Evolutionary conservation across 2,888 invertebrate species (phyloP).

Genomic region (Drosophila mettleri): DNA sequence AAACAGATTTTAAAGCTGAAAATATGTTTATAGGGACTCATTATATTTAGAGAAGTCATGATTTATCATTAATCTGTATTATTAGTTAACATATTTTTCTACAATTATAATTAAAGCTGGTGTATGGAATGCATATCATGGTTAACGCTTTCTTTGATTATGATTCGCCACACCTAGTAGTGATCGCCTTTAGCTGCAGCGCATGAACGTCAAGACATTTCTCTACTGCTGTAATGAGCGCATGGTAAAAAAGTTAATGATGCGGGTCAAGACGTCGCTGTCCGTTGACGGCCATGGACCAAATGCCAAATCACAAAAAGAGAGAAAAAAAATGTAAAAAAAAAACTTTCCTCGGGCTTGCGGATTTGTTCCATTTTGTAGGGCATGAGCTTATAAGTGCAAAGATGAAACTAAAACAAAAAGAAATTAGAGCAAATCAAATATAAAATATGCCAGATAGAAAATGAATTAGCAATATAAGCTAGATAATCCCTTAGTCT

Average conservation of each 20-base stretch:
- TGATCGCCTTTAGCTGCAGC: slow-evolving; percentile 33
- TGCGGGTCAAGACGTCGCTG: slow-evolving; percentile 65
- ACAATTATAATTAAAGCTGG: no score
- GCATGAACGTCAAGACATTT: slow-evolving; percentile 45
- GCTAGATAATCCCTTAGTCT: not conserved
- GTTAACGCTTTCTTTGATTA: not conserved
- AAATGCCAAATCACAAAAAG: slow-evolving; percentile 70
- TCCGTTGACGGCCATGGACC: slow-evolving; percentile 61
- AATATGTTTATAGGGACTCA: no score
- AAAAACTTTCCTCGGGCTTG: slow-evolving; percentile 41
- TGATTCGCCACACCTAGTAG: not conserved
- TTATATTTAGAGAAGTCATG: no score
- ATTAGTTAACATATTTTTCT: not conserved
- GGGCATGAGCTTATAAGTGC: not conserved
- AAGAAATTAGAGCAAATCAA: not conserved
- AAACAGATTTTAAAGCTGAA: not conserved
- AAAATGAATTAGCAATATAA: not conserved
- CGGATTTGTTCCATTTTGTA: slow-evolving; percentile 18
- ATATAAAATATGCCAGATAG: not conserved
- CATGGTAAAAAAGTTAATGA: slow-evolving; percentile 69
- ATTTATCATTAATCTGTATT: not conserved
- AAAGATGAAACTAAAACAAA: not conserved
- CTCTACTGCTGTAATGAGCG: slow-evolving; percentile 49
- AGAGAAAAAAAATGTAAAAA: slow-evolving; percentile 7
- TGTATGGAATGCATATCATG: not conserved